Evolutionary conservation across 2,888 invertebrate genomes (phyloP), one percentile per base, ranked within the genome.

Genomic region (Leptopterna dolabrata): DNA sequence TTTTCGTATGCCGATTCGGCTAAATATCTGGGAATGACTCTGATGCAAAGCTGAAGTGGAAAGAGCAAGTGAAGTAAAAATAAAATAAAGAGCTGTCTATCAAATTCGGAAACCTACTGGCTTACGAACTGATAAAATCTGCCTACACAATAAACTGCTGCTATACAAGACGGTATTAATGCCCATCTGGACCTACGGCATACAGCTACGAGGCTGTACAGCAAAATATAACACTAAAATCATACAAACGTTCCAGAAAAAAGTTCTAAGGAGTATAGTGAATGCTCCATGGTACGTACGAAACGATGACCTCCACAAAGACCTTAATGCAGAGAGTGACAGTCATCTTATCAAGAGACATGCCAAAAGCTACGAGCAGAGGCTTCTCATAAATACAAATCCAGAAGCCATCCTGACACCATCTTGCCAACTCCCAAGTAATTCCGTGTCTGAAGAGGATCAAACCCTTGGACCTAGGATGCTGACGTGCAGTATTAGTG

Each of bases 251-350:
- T 45, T 51, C 27, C 78, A 78, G 43, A 78, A 36, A 27, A 27
- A 73, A 9, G 16, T 43, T 43, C 80, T 80, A 9, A 36, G 80
- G 47, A 47, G 45, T n/a, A 80, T 80, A 43, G 80, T 80, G 16
- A 80, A 51, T 24, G 80, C 80, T 47, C 47, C 51, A 1, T 80
- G 80, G 80, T 80, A 27, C 29, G 14, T 80, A 19, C n/a, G 51
- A 6, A 80, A 80, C 27, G 51, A 80, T 51, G 80, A 80, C 47
- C 80, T n/a, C 80, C 43, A 80, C 80, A 45, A 51, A 16, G 80
- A 80, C 29, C 80, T 80, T 24, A 27, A 27, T n/a, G n/a, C 43
- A 0, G 78, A 78, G 19, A 78, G n/a, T 14, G 43, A 78, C 7
- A n/a, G 14, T 3, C 11, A 3, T 4, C n/a, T 16, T 43, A n/a